These are phyloP conservation scores for Anser cygnoides DNA, from an alignment of 2,113 vertebrate species.

Conservation along the genomic window DNA sequence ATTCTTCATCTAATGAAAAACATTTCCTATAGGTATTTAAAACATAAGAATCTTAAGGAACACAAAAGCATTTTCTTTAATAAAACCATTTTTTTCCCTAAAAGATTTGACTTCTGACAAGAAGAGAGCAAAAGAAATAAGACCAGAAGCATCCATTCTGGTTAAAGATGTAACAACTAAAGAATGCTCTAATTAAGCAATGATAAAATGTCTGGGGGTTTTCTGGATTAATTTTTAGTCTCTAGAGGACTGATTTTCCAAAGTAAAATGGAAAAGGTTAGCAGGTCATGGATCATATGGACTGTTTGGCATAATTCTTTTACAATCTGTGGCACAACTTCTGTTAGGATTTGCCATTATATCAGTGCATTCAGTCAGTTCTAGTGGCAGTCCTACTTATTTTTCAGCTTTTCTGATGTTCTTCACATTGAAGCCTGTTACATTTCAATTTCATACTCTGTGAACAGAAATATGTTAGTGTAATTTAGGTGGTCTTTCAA, in stretches of 20 bases:
- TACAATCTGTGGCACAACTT: background rate
- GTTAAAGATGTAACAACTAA: background rate
- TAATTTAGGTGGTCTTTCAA: background rate
- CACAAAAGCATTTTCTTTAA: background rate
- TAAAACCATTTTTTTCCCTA: background rate
- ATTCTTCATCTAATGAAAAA: slow-evolving; percentile 4
- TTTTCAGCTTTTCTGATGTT: background rate
- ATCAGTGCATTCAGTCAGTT: background rate
- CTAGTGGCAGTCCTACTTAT: background rate
- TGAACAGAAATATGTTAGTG: background rate
- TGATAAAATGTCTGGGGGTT: background rate
- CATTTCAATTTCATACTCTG: background rate
- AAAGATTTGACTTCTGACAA: background rate
- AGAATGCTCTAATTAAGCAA: background rate
- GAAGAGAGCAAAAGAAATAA: background rate
- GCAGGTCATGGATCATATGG: background rate
- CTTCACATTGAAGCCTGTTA: background rate
- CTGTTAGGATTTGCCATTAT: background rate
- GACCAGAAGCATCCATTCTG: background rate
- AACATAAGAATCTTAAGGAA: background rate
- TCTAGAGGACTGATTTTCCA: background rate
- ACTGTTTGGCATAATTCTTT: background rate
- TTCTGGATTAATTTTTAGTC: background rate
- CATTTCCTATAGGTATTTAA: background rate
- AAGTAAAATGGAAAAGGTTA: background rate